Conservation (phyloP, 2,113 vertebrate species). For the Callipepla californica region DNA sequence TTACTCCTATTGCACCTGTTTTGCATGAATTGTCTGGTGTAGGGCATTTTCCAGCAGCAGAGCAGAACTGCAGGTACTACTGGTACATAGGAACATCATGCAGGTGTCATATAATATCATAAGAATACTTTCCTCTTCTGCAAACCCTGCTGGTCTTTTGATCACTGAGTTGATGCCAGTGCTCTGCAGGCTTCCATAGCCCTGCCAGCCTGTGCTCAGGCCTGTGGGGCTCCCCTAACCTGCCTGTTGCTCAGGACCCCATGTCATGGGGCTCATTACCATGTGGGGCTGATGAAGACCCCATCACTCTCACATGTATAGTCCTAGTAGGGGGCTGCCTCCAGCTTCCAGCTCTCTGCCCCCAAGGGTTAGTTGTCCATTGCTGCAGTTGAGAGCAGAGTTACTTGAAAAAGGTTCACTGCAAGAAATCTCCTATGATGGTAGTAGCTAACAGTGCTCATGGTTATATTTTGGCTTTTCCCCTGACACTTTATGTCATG, state of each 20-base stretch:
- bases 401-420: not conserved
- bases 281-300: accelerated
- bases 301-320: not conserved
- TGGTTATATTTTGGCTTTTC: not conserved
- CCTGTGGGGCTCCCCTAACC: accelerated
- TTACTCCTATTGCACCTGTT: not conserved
- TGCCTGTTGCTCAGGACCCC: not conserved
- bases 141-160: not conserved
- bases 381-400: not conserved
- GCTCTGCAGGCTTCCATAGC: no score
- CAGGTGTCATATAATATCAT: accelerated
- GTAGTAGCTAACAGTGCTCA: not conserved
- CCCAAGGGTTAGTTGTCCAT: not conserved
- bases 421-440: not conserved
- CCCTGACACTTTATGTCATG: accelerated
- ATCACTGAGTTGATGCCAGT: not conserved
- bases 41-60: not conserved
- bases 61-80: not conserved
- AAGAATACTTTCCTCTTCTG: not conserved
- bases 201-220: not conserved
- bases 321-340: not conserved
- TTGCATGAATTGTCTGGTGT: not conserved
- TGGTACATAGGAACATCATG: not conserved
- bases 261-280: not conserved
- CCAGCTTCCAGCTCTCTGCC: accelerated